phyloP scores from a whole-genome alignment of 2,888 invertebrate species.

The Drosophila austrosaltans region DNA sequence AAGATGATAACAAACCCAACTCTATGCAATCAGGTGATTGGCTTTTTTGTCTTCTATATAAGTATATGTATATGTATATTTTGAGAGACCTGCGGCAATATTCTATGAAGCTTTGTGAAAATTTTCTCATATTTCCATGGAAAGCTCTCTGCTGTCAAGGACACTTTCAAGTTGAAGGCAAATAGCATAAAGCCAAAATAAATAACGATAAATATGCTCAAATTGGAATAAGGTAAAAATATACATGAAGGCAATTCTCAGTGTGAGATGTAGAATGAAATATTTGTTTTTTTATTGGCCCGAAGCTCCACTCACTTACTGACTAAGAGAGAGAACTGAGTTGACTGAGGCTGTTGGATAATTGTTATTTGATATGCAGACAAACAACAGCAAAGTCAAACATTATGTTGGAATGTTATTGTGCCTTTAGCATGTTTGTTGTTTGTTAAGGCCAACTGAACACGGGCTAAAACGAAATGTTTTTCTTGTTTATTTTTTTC shows the following conservation, averaged over 20 bases:
- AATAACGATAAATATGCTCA: slow-evolving; percentile 27
- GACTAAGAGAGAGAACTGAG: neutral
- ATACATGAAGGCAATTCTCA: neutral
- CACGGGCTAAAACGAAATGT: neutral
- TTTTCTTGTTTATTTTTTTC: neutral
- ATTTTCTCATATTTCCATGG: slow-evolving; percentile 47
- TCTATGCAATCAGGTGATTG: slow-evolving; percentile 38
- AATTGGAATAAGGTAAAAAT: slow-evolving; percentile 26
- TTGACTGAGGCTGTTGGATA: slow-evolving; percentile 19
- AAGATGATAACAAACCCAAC: slow-evolving; percentile 47
- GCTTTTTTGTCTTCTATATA: slow-evolving; percentile 23
- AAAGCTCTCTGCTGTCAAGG: slow-evolving; percentile 28
- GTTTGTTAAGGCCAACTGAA: slow-evolving; percentile 1
- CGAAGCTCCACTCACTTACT: neutral
- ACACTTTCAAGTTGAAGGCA: slow-evolving; percentile 29
- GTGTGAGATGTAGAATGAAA: neutral
- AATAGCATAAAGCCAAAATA: slow-evolving; percentile 44
- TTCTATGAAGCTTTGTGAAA: slow-evolving; percentile 48
- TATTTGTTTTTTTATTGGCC: slow-evolving; percentile 33
- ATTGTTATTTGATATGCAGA: slow-evolving; percentile 49
- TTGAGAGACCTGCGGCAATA: slow-evolving; percentile 35
- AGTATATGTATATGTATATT: neutral
- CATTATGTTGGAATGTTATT: slow-evolving; percentile 27
- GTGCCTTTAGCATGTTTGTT: slow-evolving; percentile 33
- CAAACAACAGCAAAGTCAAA: slow-evolving; percentile 35